A percentile compares a stretch with the other conserved stretches of the same genome.
These are phyloP conservation scores for Eulithis prunata DNA, from an alignment of 2,888 invertebrate species.

Conservation along the genomic window DNA sequence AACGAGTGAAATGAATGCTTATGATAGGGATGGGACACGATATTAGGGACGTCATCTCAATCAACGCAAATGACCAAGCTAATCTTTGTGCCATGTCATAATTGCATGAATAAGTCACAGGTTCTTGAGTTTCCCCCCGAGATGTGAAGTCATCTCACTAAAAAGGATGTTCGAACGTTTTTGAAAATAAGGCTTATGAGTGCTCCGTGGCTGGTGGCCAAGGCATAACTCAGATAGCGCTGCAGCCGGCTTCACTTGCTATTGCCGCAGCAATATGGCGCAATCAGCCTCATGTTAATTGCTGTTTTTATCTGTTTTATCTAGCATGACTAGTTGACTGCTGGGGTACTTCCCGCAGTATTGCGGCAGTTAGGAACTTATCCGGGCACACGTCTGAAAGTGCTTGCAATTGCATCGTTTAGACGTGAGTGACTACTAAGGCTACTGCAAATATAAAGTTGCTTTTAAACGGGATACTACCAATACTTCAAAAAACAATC, in stretches of 20 bases:
- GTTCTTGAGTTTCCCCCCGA: background rate
- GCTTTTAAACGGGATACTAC: too few species aligned
- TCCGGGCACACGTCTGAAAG: too few species aligned
- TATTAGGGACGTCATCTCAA: too few species aligned
- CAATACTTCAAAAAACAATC: too few species aligned
- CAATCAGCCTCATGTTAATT: conserved; percentile 31
- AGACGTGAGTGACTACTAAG: background rate
- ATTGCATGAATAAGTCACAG: too few species aligned
- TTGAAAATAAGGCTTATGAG: background rate
- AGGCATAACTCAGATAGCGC: conserved; percentile 28
- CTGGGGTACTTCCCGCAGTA: background rate
- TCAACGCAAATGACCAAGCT: too few species aligned
- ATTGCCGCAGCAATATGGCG: conserved; percentile 25
- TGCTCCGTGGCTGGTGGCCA: conserved; percentile 14
- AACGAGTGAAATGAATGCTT: too few species aligned
- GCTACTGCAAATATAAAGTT: background rate
- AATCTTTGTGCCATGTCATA: too few species aligned
- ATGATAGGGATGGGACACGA: too few species aligned
- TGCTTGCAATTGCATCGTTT: background rate
- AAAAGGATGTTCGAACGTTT: background rate
- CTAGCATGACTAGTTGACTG: conserved; percentile 13
- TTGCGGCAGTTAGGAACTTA: conserved; percentile 1
- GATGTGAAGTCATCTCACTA: background rate
- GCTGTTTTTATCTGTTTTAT: conserved; percentile 28
- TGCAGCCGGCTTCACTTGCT: conserved; percentile 23